Base-by-base conservation (phyloP, 2,797 vertebrate genomes). In the Eurystomus glaucurus region DNA sequence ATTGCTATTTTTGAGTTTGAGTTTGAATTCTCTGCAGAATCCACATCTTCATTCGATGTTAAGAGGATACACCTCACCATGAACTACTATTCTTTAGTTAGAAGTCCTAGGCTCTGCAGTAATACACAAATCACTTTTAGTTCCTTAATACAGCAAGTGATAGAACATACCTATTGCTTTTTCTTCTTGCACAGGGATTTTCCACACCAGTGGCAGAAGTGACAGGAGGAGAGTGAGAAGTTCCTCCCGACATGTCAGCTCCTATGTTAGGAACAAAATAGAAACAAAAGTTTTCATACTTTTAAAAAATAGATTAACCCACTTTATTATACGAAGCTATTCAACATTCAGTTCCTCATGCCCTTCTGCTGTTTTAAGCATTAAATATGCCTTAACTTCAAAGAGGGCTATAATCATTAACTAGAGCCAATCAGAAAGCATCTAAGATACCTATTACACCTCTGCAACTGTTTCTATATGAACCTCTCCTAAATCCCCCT, bases 221-320 rank as follows among this genome's bases (percentile, higher is more conserved):
- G 99, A 99, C 93, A 99, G 97, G 78, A 99, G 98, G 64, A 99
- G 98, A 50, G 99, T 99, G 82, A 99, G 99, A 92, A 99, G 99
- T 96, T 99, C 99, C 97, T 99, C 99, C 65, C 99, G 98, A 97
- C 99, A 99, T 29, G 99, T 99, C 98, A 99, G 94, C 90, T 99
- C 99, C 99, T 99, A 85, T 41, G 39, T 95, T 85, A 65, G 82
- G 89, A 94, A 97, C 5, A 86, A 89, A 84, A 90, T 0, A 72
- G 45, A 74, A 71, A 21, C 22, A 65, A 61, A 54, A 10, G 2
- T 28, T 70, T 29, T 37, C 37, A 5, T 52, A 57, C 15, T 64
- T 74, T 29, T 3, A 7, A 51, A 52, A 51, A n/a, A 11, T 1
- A 72, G 15, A 51, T 51, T 28, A 70, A 14, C 6, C 21, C 15